Conservation (phyloP, 2,797 vertebrate genomes). For the Galagoides demidoff region DNA sequence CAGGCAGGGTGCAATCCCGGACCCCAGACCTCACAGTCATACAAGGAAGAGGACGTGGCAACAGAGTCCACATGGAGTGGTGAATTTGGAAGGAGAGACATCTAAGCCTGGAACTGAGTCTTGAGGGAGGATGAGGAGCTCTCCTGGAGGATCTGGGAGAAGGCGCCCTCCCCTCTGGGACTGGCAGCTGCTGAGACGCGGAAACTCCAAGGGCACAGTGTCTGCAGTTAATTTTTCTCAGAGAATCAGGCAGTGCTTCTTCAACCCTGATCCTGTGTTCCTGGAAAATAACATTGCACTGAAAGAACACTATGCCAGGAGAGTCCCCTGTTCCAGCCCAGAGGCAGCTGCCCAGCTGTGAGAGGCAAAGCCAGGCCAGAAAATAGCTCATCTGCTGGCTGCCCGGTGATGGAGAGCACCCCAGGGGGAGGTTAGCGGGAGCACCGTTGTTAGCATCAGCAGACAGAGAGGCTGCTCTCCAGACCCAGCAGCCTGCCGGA, state of each 20-base stretch:
- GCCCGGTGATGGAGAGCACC: neutral
- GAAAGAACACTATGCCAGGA: constrained; percentile 27
- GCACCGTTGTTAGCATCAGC: neutral
- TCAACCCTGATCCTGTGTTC: constrained; percentile 1
- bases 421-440: neutral
- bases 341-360: constrained; percentile 57
- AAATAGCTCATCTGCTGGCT: constrained; percentile 14
- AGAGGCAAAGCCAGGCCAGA: constrained; percentile 26
- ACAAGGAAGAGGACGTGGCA: neutral
- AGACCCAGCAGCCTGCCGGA: constrained; percentile 54
- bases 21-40: neutral
- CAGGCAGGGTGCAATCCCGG: neutral
- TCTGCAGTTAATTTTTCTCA: neutral
- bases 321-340: neutral
- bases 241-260: neutral
- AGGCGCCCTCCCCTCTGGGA: neutral
- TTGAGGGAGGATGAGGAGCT: too few species aligned
- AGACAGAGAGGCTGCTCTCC: constrained; percentile 22
- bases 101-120: neutral
- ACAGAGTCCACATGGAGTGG: neutral
- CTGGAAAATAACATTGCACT: neutral
- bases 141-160: neutral
- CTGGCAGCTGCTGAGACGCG: neutral
- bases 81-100: neutral
- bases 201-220: fast-evolving